Evolutionary conservation across 2,113 vertebrate genomes (phyloP), one percentile per base, ranked within the genome.

Genomic region (Loxodonta africana): DNA sequence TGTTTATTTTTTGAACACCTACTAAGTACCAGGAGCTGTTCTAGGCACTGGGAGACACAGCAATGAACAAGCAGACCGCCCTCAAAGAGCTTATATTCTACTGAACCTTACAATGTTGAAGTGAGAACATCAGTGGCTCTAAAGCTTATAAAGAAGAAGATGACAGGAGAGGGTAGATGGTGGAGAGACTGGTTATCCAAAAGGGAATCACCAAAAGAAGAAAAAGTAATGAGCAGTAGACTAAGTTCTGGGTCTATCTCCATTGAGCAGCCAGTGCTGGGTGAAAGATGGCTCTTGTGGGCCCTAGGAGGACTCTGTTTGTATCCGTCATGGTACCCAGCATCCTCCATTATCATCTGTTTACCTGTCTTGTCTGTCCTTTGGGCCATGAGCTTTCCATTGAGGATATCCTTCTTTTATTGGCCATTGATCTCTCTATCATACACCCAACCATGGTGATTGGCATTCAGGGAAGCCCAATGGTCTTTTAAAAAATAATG

Each of bases 221-320:
- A n/a, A 48, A 83, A 67, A 7, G 15, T 69, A 14, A 41, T n/a
- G 12, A 60, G 5, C 21, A 28, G 4, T 46, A 62, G 30, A 41
- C 51, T n/a, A 65, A 44, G 6, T 30, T 90, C 62, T 51, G 30
- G 51, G 5, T 30, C 33, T 48, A 0, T 44, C 74, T 73, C 51
- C 53, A 30, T 6, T 48, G n/a, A 65, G 69, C 41, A 62, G 4
- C 1, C 10, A 41, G 12, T 67, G 26, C 37, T n/a, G 4, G 12
- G 4, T 15, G 23, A 12, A 1, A 5, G 6, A 8, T 17, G 2
- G 15, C 33, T 87, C 12, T 30, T 1, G 1, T 5, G 37, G 14
- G 10, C 0, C 0, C 15, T 44, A 1, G 0, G 3, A 53, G 10
- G 46, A 26, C 44, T 12, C 26, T 48, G 14, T 53, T 33, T 0